Base-by-base conservation (phyloP, 23 tunicate species). In the Oikopleura dioica region DNA sequence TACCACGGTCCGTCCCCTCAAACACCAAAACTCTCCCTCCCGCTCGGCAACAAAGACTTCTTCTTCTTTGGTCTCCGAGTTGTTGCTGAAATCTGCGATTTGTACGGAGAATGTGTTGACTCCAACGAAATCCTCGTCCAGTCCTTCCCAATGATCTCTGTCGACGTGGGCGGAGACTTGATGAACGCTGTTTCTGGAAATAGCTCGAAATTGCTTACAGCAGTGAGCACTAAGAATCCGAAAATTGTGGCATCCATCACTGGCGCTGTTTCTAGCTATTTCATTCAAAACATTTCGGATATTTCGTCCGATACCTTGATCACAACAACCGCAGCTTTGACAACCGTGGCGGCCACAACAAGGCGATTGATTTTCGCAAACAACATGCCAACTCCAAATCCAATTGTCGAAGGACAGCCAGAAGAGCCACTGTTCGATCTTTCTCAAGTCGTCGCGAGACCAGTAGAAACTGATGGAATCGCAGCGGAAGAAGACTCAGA, bases 11-110 rank as follows among this genome's bases (percentile, higher is more conserved):
- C 78, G 33, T 92, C 85, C 26, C 82, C 69, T 26, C 79, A 76
- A 38, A 86, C 97, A 0, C 97, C 97, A 87, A 91, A 91, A 16
- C 68, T 91, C 2, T 82, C 97, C 1, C 82, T 91, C 92, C 87
- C 97, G 12, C 59, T 91, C 76, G 97, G 97, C 1, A 86, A 91
- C 36, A 81, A 80, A 44, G 80, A 59, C 1, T 76, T 78, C 68
- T 75, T 85, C 38, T 91, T 51, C 38, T 75, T 82, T 0, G 97
- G 55, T 9, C 16, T 91, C 0, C 59, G 78, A 33, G 84, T 85
- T 0, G 78, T 80, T 1, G 97, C 92, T 0, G 92, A 91, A 76
- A 82, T 91, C 44, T 91, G 97, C 37, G 97, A 91, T 38, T 68
- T 75, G 59, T 91, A 79, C 69, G 97, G 97, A 0, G 97, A 91